These are phyloP conservation scores for Cistogaster globosa DNA, from an alignment of 2,888 invertebrate species.

Conservation along the genomic window DNA sequence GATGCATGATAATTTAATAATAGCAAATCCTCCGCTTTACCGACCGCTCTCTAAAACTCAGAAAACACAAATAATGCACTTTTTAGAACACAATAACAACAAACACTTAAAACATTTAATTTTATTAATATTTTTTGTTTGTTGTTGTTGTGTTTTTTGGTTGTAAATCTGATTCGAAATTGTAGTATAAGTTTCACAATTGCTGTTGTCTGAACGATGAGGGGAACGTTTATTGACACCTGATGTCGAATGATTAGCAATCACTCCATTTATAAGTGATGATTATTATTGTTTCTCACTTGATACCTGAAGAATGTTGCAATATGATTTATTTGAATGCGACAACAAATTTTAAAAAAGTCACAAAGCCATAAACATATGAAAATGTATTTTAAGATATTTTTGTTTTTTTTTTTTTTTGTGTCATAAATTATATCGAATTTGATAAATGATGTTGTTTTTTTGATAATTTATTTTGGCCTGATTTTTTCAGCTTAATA, in stretches of 20 bases:
- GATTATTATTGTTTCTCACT: slow-evolving; percentile 62
- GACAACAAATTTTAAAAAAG: not conserved
- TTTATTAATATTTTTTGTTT: not conserved
- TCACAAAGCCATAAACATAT: not conserved
- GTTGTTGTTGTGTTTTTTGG: slow-evolving; percentile 10
- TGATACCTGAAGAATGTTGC: slow-evolving; percentile 69
- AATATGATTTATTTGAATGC: slow-evolving; percentile 66
- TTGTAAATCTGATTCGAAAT: slow-evolving; percentile 52
- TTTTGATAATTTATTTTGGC: slow-evolving; percentile 50
- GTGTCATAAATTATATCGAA: slow-evolving; percentile 39
- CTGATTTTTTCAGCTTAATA: slow-evolving; percentile 44
- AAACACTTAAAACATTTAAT: slow-evolving; percentile 19
- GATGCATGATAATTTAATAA: slow-evolving; percentile 61
- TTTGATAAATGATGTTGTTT: slow-evolving; percentile 24
- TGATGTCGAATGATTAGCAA: slow-evolving; percentile 69
- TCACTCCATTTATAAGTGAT: slow-evolving; percentile 57
- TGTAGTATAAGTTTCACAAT: slow-evolving; percentile 53
- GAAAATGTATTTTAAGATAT: slow-evolving; percentile 33
- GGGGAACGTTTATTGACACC: slow-evolving; percentile 64
- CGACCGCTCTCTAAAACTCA: not conserved
- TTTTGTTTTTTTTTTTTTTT: too few relatives aligned
- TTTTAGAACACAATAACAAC: slow-evolving; percentile 32
- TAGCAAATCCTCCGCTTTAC: slow-evolving; percentile 27
- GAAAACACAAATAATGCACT: slow-evolving; percentile 43
- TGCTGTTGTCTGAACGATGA: not conserved